Evolutionary conservation across 2,888 invertebrate species (phyloP).

Genomic region (Rhagophthalmus giganteus): DNA sequence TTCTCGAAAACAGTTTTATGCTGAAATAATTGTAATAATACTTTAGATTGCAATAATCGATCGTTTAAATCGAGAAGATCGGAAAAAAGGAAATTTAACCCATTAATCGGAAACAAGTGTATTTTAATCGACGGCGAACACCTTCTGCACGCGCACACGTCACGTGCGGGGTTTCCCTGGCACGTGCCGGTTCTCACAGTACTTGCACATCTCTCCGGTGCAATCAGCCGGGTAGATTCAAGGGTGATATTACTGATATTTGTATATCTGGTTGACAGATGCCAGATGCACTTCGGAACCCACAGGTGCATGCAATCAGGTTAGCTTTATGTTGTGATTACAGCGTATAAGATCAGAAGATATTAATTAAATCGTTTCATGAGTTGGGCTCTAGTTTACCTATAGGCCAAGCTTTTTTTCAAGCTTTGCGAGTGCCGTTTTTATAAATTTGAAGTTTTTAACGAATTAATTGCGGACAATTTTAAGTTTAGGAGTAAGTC

Average conservation of each 20-base stretch:
- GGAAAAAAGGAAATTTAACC: too few species aligned
- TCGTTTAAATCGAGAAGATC: too few species aligned
- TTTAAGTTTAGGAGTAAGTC: too few species aligned
- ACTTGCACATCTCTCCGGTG: slow-evolving; percentile 43
- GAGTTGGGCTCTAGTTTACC: not conserved
- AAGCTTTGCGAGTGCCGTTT: too few species aligned
- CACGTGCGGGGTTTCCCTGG: slow-evolving; percentile 54
- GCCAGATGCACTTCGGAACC: slow-evolving; percentile 40
- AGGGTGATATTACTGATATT: slow-evolving; percentile 46
- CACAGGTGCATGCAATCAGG: slow-evolving; percentile 37
- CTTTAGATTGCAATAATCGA: not conserved
- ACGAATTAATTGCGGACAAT: too few species aligned
- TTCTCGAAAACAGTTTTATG: slow-evolving; percentile 5
- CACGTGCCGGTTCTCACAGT: slow-evolving; percentile 54
- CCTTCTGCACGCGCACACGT: slow-evolving; percentile 42
- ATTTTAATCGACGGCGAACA: slow-evolving; percentile 29
- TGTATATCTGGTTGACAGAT: slow-evolving; percentile 44
- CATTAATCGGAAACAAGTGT: slow-evolving; percentile 17
- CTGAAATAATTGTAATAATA: not conserved
- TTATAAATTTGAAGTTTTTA: too few species aligned
- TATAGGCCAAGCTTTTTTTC: too few species aligned
- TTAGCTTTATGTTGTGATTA: slow-evolving; percentile 29
- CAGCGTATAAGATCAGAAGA: slow-evolving; percentile 19
- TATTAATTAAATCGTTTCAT: slow-evolving; percentile 30
- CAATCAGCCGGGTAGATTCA: slow-evolving; percentile 46